Percentiles rank a stretch among this genome's conserved stretches.
phyloP scores from a whole-genome alignment of 2,888 invertebrate species.

The Meliscaeva auricollis region DNA sequence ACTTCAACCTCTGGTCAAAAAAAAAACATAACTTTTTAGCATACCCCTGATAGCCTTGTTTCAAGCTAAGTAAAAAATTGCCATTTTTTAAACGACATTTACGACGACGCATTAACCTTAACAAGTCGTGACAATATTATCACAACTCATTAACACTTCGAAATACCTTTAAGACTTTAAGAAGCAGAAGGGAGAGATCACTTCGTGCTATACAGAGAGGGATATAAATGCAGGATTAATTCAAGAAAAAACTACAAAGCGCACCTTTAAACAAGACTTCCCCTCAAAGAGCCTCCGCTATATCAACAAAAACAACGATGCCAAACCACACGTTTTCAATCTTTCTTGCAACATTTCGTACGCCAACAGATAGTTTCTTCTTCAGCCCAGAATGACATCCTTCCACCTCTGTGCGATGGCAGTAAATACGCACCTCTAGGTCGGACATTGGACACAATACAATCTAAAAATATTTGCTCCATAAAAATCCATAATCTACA shows the following conservation, averaged over 20 bases:
- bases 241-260: constrained; percentile 56
- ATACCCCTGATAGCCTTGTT: background rate
- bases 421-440: constrained; percentile 27
- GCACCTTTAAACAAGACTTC: constrained; percentile 53
- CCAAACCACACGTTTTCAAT: background rate
- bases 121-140: constrained; percentile 55
- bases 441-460: constrained; percentile 52
- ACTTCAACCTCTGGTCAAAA: background rate
- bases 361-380: background rate
- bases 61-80: background rate
- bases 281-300: constrained; percentile 15
- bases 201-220: constrained; percentile 15
- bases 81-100: constrained; percentile 7
- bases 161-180: constrained; percentile 27
- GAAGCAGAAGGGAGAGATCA: background rate
- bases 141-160: constrained; percentile 51
- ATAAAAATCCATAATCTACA: constrained; percentile 73
- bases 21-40: constrained; percentile 5
- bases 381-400: constrained; percentile 52
- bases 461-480: constrained; percentile 72
- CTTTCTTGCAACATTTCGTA: constrained; percentile 15
- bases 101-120: constrained; percentile 40
- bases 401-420: constrained; percentile 42
- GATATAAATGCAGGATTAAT: constrained; percentile 34
- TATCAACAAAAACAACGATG: background rate